Evolutionary conservation across 2,113 vertebrate species (phyloP).

Genomic region (Ophthalmolycus amberensis): DNA sequence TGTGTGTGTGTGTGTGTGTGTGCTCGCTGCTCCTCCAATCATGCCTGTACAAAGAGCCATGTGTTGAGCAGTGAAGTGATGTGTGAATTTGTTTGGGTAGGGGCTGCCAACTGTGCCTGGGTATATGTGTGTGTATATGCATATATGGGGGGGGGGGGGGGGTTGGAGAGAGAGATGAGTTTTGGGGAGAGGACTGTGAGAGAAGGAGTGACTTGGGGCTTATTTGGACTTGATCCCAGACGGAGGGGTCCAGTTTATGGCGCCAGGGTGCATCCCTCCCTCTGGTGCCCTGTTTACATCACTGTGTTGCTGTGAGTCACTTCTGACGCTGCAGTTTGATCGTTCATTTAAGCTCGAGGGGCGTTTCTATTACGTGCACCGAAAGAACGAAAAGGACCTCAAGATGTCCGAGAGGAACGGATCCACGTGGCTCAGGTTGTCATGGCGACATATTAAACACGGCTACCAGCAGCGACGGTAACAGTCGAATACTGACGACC

Average conservation of each 20-base stretch:
- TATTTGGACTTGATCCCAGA: constrained; percentile 73
- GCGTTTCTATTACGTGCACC: constrained; percentile 20
- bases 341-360: constrained; percentile 12
- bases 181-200: constrained; percentile 57
- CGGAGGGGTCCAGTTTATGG: constrained; percentile 68
- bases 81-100: constrained; percentile 78
- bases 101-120: constrained; percentile 68
- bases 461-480: not conserved
- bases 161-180: constrained; percentile 53
- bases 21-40: constrained; percentile 75
- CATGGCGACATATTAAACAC: constrained; percentile 21
- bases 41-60: constrained; percentile 80
- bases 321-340: constrained; percentile 36
- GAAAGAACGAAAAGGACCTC: constrained; percentile 41
- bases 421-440: constrained; percentile 16
- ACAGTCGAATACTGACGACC: not conserved
- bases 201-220: constrained; percentile 66
- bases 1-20: too few relatives aligned
- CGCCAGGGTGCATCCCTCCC: constrained; percentile 67
- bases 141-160: not conserved
- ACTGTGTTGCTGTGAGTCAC: constrained; percentile 43
- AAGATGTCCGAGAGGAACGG: constrained; percentile 20
- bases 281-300: constrained; percentile 41
- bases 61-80: constrained; percentile 80
- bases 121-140: constrained; percentile 37